Evolutionary conservation across 2,888 invertebrate species (phyloP), one percentile per base, ranked within the genome.

Genomic region (Lasioglossum malachurum): DNA sequence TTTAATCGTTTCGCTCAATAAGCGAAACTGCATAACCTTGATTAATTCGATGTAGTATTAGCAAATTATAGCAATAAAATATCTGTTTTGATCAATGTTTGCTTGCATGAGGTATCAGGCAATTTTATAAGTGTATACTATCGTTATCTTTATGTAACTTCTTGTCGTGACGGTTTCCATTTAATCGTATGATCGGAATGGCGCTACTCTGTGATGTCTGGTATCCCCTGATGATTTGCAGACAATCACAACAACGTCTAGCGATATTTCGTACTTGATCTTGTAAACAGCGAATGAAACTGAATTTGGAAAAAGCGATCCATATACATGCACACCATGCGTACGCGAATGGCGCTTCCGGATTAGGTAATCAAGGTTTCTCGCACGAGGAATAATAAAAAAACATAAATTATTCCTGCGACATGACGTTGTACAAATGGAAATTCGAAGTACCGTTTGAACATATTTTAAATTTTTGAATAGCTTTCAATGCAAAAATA

Each of bases 131-230:
- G 46, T 10, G 49, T 8, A 10, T 5, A 10, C 2, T 44, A 35
- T 23, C 46, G 41, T 53, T 60, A 67, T 44, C 27, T 41, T 83
- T 83, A 83, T 35, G 27, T 80, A 72, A 74, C 80, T 49, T 41
- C 46, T 23, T 16, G 41, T 41, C 31, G 2, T 76, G 44, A 44
- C 35, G 10, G 38, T 41, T 35, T 38, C 49, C 19, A 19, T n/a
- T 41, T 12, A 57, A 57, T 57, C 57, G n/a, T n/a, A 57, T n/a
- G 57, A 57, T 57, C 8, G 57, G 23, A n/a, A n/a, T n/a, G 12
- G 12, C 57, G 57, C n/a, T 12, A 57, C 57, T n/a, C 57, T n/a
- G 12, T 4, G 72, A 44, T 19, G 44, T 72, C 14, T 64, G 44
- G 44, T 72, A 2, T 46, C 8, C 19, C 46, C 27, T 60, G 16